phyloP scores from a whole-genome alignment of 1,140 invertebrate species.

The Aphelinus certus region DNA sequence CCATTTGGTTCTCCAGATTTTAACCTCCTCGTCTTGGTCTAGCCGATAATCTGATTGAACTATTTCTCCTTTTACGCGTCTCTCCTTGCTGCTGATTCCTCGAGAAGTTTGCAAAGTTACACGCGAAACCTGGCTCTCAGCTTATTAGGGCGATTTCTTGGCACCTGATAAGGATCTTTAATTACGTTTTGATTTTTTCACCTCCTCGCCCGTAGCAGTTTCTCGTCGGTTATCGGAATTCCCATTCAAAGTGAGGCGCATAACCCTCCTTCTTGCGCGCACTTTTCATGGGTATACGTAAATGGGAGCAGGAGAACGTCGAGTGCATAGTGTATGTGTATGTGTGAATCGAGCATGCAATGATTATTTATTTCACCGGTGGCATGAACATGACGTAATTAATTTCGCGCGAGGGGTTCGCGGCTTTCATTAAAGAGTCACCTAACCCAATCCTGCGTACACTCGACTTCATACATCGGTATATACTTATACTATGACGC shows the following conservation, averaged over 20 bases:
- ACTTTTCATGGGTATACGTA: background rate
- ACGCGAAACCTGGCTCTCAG: slow-evolving; percentile 12
- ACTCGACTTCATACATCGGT: too few relatives aligned
- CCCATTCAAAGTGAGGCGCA: slow-evolving; percentile 2
- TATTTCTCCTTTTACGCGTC: background rate
- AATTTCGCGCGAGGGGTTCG: slow-evolving; percentile 15
- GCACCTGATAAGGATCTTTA: slow-evolving; percentile 37
- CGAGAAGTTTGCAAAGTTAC: slow-evolving; percentile 27
- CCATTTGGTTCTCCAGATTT: too few relatives aligned
- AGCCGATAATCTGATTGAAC: slow-evolving; percentile 39
- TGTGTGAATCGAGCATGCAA: background rate
- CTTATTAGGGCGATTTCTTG: slow-evolving; percentile 39
- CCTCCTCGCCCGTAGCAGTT: slow-evolving; percentile 2
- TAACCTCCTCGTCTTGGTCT: slow-evolving; percentile 18
- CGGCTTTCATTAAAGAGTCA: slow-evolving; percentile 4
- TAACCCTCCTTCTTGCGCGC: too few relatives aligned
- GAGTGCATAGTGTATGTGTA: background rate
- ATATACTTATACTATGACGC: too few relatives aligned
- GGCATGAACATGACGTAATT: slow-evolving; percentile 34
- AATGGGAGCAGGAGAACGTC: slow-evolving; percentile 16
- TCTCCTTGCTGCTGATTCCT: slow-evolving; percentile 7
- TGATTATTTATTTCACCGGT: slow-evolving; percentile 29
- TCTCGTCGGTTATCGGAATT: slow-evolving; percentile 37
- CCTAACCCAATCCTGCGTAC: too few relatives aligned
- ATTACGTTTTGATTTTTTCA: slow-evolving; percentile 38